phyloP scores from a whole-genome alignment of 2,888 invertebrate species.

The Hipparchia semele region DNA sequence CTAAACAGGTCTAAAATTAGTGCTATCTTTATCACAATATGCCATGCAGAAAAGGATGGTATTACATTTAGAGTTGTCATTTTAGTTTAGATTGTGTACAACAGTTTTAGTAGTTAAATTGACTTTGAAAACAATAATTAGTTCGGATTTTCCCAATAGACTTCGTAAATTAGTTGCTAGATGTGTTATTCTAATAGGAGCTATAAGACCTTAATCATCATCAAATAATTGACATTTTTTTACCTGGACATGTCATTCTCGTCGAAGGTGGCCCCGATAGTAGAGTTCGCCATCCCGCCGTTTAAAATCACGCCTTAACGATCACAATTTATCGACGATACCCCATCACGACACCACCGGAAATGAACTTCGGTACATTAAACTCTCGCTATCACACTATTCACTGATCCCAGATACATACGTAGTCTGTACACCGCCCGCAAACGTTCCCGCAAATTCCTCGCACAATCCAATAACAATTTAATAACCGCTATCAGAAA shows the following conservation, averaged over 20 bases:
- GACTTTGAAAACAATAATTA: conserved; percentile 9
- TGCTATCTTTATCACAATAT: too few relatives aligned
- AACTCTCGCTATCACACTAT: conserved; percentile 54
- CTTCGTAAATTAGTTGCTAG: not conserved
- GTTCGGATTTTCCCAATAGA: not conserved
- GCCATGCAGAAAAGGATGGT: too few relatives aligned
- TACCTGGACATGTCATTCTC: conserved; percentile 87
- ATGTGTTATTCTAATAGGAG: conserved; percentile 16
- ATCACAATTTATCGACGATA: conserved; percentile 54
- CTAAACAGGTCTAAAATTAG: too few relatives aligned
- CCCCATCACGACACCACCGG: conserved; percentile 62
- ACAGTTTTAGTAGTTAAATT: not conserved
- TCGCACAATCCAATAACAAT: conserved; percentile 47
- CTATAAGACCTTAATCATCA: not conserved
- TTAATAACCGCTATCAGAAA: conserved; percentile 51
- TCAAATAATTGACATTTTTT: conserved; percentile 2
- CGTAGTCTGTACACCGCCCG: conserved; percentile 45
- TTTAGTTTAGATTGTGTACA: not conserved
- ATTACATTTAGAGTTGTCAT: not conserved
- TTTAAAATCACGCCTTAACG: conserved; percentile 49
- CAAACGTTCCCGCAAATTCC: conserved; percentile 40
- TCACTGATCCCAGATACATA: conserved; percentile 43
- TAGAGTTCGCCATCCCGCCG: conserved; percentile 72
- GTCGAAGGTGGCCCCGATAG: conserved; percentile 87
- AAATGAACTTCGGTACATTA: conserved; percentile 53